Evolutionary conservation across 2,888 invertebrate genomes (phyloP).

Genomic region (Melikaiella ostensackeni): DNA sequence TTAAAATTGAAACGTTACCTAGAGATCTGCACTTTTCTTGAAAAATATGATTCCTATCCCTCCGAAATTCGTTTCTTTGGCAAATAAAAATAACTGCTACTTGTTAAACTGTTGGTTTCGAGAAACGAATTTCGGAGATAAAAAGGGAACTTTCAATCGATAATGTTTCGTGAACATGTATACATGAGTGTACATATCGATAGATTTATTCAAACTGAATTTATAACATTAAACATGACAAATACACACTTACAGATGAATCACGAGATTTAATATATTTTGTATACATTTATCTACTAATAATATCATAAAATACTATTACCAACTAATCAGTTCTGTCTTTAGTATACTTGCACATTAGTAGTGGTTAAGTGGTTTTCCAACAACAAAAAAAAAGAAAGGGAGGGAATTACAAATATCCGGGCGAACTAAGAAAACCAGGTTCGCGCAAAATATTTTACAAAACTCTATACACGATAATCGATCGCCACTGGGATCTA

Average conservation of each 20-base stretch:
- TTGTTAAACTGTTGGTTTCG: not conserved
- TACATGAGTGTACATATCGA: conserved; percentile 49
- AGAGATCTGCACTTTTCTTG: not conserved
- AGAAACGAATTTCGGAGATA: not conserved
- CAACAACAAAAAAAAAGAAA: conserved; percentile 5
- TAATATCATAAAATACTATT: conserved; percentile 51
- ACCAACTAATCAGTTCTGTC: conserved; percentile 51
- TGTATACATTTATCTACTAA: conserved; percentile 56
- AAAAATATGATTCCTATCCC: not conserved
- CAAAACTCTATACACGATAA: conserved; percentile 18
- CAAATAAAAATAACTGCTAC: not conserved
- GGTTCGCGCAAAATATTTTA: conserved; percentile 29
- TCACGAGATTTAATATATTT: conserved; percentile 55
- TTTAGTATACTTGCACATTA: conserved; percentile 37
- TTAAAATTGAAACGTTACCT: not conserved
- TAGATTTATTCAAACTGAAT: conserved; percentile 59
- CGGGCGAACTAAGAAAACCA: conserved; percentile 23
- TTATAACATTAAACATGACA: conserved; percentile 57
- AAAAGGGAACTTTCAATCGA: conserved; percentile 5
- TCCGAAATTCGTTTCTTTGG: not conserved
- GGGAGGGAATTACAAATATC: conserved; percentile 21
- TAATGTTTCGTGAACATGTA: not conserved
- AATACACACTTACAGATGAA: conserved; percentile 56
- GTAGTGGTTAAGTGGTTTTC: conserved; percentile 19
- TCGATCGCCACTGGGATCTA: conserved; percentile 1